These are phyloP conservation scores for Andricus grossulariae DNA, from an alignment of 1,140 invertebrate species.

Conservation along the genomic window DNA sequence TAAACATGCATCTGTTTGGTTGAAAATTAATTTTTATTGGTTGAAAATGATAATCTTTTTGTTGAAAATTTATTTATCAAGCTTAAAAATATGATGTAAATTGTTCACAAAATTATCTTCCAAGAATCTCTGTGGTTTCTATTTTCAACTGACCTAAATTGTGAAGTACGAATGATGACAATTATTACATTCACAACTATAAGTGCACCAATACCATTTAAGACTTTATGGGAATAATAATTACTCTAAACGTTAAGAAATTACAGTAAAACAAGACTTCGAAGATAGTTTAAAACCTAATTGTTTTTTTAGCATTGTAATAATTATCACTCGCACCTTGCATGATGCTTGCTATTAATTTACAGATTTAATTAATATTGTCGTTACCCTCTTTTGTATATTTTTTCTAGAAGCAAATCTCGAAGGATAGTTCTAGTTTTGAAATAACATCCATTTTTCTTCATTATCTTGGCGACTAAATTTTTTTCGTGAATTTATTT, in stretches of 20 bases:
- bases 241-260: constrained; percentile 2
- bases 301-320: background rate
- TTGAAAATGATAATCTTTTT: too few species aligned
- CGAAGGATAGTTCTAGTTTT: constrained; percentile 1
- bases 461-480: too few species aligned
- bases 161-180: too few species aligned
- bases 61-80: too few species aligned
- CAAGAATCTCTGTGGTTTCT: background rate
- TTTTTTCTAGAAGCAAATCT: constrained; percentile 8
- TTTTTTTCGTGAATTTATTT: too few species aligned
- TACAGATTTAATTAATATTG: constrained; percentile 5
- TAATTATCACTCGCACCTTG: background rate
- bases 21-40: too few species aligned
- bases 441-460: background rate
- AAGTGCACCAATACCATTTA: background rate
- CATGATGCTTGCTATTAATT: constrained; percentile 13
- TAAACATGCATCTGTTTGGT: too few species aligned
- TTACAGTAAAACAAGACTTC: background rate
- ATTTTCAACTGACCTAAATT: constrained; percentile 4
- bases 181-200: background rate
- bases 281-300: background rate
- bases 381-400: constrained; percentile 27
- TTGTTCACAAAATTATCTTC: too few species aligned
- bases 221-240: background rate
- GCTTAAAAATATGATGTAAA: too few species aligned